Evolutionary conservation across 1,140 invertebrate species (phyloP), one percentile per base, ranked within the genome.

Genomic region (Rhyacophila brunnea): DNA sequence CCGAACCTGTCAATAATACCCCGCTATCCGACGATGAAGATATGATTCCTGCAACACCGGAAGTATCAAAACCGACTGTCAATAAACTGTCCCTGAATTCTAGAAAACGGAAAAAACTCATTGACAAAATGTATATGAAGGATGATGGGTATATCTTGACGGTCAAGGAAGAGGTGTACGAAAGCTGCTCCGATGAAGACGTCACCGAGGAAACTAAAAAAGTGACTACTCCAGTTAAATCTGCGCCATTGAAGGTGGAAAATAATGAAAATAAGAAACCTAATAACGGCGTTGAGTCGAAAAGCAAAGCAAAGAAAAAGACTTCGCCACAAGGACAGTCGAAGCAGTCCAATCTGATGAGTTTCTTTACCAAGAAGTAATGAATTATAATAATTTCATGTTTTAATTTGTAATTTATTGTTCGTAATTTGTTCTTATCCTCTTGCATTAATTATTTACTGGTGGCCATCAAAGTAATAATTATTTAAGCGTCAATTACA

Each of bases 241-340:
- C 15, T 6, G 2, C 11, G 6, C 14, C 35, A 19, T 17, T 36
- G 19, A 36, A 36, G 35, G 13, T 45, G 6, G 15, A 13, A 17
- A 18, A 15, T 18, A 15, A 14, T 20, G 32, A 36, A 6, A 50
- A 20, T 28, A 20, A 28, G 23, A 20, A 42, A 42, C 15, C 14
- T 5, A 54, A 54, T 32, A 32, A 28, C 13, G 52, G 3, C 1
- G 45, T 14, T 34, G 15, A 23, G 9, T 18, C 23, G 6, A 44
- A 44, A 45, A 54, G 19, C 7, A 58, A 50, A 58, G n/a, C 46
- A 23, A 58, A 58, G 38, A 58, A 58, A 35, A 58, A 58, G 49
- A 36, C 28, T 9, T 44, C 55, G 2, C 55, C 55, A 11, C 55
- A 7, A n/a, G 13, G 18, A 3, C 36, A 58, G 50, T 34, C 15